Base-by-base conservation (phyloP, 53 echinoderm and acorn worm species). In the Echinarachnius parma region DNA sequence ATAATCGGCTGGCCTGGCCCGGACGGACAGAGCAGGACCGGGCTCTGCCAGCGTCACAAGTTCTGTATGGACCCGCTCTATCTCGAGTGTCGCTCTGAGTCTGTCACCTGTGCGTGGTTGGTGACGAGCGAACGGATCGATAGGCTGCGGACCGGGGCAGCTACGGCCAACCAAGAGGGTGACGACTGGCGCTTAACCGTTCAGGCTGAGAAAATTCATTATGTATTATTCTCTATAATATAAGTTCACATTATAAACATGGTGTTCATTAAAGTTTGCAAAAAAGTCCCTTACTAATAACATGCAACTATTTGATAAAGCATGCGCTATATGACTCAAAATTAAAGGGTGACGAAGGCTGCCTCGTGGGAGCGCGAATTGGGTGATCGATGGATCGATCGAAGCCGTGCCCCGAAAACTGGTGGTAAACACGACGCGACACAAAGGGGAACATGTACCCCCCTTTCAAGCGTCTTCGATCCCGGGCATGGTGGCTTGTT, bases 381-480 rank as follows among this genome's bases (percentile, higher is more conserved):
- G 20, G 21, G 34, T 27, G 26, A 37, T 72, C 74, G 74, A 72
- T 55, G 4, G 57, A 72, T 72, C 57, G 74, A 72, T 57, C 35
- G 34, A 14, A 36, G 7, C 29, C 37, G 24, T 54, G 56, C 22
- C 56, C n/a, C 9, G 57, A 35, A 68, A 50, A 56, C 74, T 55
- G 74, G 74, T 72, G 74, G 74, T 72, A 72, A 72, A 72, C 74
- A 72, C 74, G 34, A 18, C 42, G 37, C 22, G 4, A 33, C 21
- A 72, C 74, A 72, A 72, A 72, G 74, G 55, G 57, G n/a, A 56
- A 72, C 74, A 72, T 72, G 74, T 72, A 55, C 16, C 30, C 42
- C 44, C 29, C 74, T 72, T 72, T 37, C 24, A 8, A 13, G 7
- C n/a, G n/a, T n/a, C 28, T 54, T 57, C 42, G 74, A 56, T 56